A percentile compares a stretch with the other conserved stretches of the same genome.
Conservation (phyloP, 92 coral and sea anemone genomes). For the Epizoanthus illoricatus region DNA sequence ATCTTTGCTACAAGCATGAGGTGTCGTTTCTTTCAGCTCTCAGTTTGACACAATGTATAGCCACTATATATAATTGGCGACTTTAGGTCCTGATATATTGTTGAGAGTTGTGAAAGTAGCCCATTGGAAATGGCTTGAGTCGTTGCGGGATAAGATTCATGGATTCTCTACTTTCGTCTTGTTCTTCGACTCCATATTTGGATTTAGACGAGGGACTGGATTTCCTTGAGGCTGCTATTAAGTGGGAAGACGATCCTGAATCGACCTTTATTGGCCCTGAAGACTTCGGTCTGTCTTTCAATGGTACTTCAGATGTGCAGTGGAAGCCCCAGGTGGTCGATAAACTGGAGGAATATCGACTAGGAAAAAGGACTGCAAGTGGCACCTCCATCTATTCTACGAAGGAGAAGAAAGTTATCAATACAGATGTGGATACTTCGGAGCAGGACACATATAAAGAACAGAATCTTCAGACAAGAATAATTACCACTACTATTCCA, state of each 20-base stretch:
- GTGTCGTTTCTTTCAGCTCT: not conserved
- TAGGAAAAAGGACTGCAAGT: constrained; percentile 36
- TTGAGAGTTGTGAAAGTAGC: not conserved
- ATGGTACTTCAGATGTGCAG: not conserved
- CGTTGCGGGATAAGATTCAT: not conserved
- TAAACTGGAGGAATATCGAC: constrained; percentile 38
- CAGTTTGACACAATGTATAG: not conserved
- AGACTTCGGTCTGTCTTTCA: constrained; percentile 28
- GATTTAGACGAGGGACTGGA: constrained; percentile 28
- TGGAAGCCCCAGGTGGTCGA: not conserved
- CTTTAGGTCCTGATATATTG: not conserved
- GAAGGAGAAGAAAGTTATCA: not conserved
- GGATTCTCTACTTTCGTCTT: constrained; percentile 23
- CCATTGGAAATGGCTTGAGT: not conserved
- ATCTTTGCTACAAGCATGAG: not conserved
- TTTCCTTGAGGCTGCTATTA: constrained; percentile 27
- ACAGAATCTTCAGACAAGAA: not conserved
- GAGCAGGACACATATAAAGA: not conserved
- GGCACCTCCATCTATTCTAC: constrained; percentile 20
- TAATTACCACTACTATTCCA: not conserved
- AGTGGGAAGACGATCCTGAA: constrained; percentile 38
- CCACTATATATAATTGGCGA: not conserved
- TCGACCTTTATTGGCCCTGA: constrained; percentile 16
- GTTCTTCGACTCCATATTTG: constrained; percentile 29
- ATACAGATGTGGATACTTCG: not conserved